These are phyloP conservation scores for Terrapene triunguis DNA, from an alignment of 2,113 vertebrate genomes.

Conservation along the genomic window DNA sequence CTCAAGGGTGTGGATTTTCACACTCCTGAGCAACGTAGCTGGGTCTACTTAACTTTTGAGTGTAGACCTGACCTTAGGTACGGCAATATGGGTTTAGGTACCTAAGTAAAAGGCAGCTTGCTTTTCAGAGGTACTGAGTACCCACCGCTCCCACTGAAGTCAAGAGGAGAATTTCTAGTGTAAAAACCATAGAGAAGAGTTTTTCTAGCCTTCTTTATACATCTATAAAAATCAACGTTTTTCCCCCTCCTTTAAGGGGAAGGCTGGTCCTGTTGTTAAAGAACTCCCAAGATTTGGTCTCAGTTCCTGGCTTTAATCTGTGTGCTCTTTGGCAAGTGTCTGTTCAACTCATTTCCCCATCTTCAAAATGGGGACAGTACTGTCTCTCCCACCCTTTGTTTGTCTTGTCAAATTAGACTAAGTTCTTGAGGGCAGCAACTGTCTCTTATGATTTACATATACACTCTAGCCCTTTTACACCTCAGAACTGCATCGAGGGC, in stretches of 20 bases:
- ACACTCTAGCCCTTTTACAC: conserved; percentile 61
- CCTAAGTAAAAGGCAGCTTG: not conserved
- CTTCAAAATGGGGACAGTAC: conserved; percentile 55
- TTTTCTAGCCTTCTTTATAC: not conserved
- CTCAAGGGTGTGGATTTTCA: not conserved
- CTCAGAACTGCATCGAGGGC: conserved; percentile 26
- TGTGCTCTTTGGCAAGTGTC: conserved; percentile 52
- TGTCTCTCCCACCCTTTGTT: conserved; percentile 60
- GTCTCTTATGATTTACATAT: not conserved
- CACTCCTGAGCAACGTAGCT: not conserved
- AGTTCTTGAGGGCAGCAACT: not conserved
- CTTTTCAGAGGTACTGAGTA: not conserved
- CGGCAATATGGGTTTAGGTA: not conserved
- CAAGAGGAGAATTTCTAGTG: conserved; percentile 10
- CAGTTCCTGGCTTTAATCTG: not conserved
- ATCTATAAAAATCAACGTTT: not conserved
- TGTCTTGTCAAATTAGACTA: conserved; percentile 65
- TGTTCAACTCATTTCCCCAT: conserved; percentile 56
- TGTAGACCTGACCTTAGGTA: not conserved
- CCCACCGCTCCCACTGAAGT: not conserved
- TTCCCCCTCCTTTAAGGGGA: not conserved
- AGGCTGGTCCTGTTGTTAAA: conserved; percentile 25
- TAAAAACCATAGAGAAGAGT: not conserved
- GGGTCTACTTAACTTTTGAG: not conserved
- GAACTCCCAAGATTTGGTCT: conserved; percentile 39